Evolutionary conservation across 2,113 vertebrate genomes (phyloP), one percentile per base, ranked within the genome.

Genomic region (Poeciliopsis retropinna): DNA sequence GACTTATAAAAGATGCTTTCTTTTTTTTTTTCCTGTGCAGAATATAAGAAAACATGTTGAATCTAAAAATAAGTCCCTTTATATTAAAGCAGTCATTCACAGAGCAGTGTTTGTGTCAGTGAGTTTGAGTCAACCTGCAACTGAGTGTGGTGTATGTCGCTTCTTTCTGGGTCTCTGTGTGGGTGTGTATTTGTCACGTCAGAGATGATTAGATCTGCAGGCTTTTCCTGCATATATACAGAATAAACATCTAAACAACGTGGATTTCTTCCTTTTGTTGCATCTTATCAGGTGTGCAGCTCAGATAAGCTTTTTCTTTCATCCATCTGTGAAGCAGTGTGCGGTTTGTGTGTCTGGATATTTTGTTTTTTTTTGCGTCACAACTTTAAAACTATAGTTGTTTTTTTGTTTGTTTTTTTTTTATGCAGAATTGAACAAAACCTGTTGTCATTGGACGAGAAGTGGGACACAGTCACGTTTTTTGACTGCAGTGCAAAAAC

Each of bases 171-270:
- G 2, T 61, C 30, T 32, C 14, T 31, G 61, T 64, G 61, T 15
- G 14, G 9, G 61, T 63, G 62, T 63, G 15, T 19, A 11, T 32
- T 64, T 25, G 32, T 22, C 31, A 22, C 25, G 31, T 12, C 9
- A 64, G 62, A 17, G 32, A 65, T 32, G 64, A 65, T 65, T 65
- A 65, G 8, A 65, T 39, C 32, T 65, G 64, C 10, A 57, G 22
- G 8, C 25, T 3, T 57, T 57, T 57, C 51, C 25, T 25, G 51
- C 22, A n/a, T 57, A 10, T 57, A 22, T 57, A n/a, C 1, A n/a
- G 22, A 57, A n/a, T n/a, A 57, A 57, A 57, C 19, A 57, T 57
- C 25, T n/a, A 57, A 57, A 57, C 51, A 57, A 57, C 17, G 8
- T 57, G 7, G 22, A 57, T 57, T 10, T 57, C 25, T n/a, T 57